These are phyloP conservation scores for Falco concolor DNA, from an alignment of 2,797 vertebrate species.

Conservation along the genomic window DNA sequence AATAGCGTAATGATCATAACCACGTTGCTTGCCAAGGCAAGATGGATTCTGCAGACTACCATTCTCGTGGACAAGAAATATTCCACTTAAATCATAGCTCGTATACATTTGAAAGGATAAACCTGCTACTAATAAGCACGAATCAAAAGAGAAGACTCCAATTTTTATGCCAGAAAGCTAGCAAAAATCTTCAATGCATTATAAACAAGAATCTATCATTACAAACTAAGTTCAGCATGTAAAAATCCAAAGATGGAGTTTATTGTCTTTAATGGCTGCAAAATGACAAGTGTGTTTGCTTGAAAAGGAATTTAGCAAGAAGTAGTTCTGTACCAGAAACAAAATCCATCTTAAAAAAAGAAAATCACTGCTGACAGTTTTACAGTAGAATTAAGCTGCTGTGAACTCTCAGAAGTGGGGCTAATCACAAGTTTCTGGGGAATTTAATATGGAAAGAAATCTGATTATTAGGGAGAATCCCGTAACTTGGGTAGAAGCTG, in stretches of 20 bases:
- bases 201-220: slow-evolving; percentile 57
- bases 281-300: slow-evolving; percentile 62
- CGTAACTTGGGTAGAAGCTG: neutral
- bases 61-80: neutral
- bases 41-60: neutral
- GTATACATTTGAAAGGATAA: slow-evolving; percentile 35
- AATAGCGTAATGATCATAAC: neutral
- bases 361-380: slow-evolving; percentile 62
- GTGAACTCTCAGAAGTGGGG: slow-evolving; percentile 56
- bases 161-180: slow-evolving; percentile 49
- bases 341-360: slow-evolving; percentile 29
- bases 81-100: slow-evolving; percentile 8
- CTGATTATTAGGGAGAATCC: neutral
- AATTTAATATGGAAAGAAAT: slow-evolving; percentile 25
- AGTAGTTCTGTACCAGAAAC: slow-evolving; percentile 39
- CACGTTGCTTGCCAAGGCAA: neutral
- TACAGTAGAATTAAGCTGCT: slow-evolving; percentile 61
- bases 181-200: slow-evolving; percentile 48
- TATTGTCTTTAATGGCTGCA: slow-evolving; percentile 56
- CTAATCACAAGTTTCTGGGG: slow-evolving; percentile 65
- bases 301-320: slow-evolving; percentile 46
- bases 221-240: slow-evolving; percentile 30
- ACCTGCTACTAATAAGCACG: slow-evolving; percentile 37
- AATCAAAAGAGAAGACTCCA: slow-evolving; percentile 33
- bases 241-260: slow-evolving; percentile 62